A percentile compares a stretch with the other conserved stretches of the same genome.
These are phyloP conservation scores for Rousettus madagascariensis DNA, from an alignment of 2,797 vertebrate genomes.

Conservation along the genomic window DNA sequence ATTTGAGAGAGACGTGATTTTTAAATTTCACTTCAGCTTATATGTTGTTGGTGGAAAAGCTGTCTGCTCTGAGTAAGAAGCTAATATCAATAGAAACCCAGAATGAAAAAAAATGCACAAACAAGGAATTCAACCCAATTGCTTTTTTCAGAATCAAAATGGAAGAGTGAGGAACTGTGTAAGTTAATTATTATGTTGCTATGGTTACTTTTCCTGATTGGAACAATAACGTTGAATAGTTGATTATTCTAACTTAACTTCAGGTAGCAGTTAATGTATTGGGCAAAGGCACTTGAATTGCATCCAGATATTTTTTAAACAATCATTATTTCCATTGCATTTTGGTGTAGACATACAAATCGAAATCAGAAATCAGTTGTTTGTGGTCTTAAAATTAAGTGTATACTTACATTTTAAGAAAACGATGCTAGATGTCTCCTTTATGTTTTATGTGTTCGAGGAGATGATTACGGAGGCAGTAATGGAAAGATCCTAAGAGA, in stretches of 20 bases:
- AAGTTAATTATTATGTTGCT: conserved; percentile 14
- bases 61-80: not conserved
- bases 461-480: not conserved
- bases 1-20: not conserved
- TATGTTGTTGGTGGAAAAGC: not conserved
- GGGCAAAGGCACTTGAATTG: not conserved
- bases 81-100: not conserved
- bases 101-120: not conserved
- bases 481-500: not conserved
- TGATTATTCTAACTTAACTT: conserved; percentile 16
- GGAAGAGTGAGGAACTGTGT: not conserved
- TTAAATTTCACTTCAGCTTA: not conserved
- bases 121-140: not conserved
- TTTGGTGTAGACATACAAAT: not conserved
- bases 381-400: not conserved
- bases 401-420: not conserved
- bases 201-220: conserved; percentile 24
- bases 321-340: not conserved
- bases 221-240: not conserved
- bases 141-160: not conserved
- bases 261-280: not conserved
- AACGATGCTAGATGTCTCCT: not conserved
- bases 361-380: not conserved
- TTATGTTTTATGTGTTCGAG: too few relatives aligned
- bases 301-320: not conserved